Base-by-base conservation (phyloP, 1,140 invertebrate species). In the Bombus picipes region DNA sequence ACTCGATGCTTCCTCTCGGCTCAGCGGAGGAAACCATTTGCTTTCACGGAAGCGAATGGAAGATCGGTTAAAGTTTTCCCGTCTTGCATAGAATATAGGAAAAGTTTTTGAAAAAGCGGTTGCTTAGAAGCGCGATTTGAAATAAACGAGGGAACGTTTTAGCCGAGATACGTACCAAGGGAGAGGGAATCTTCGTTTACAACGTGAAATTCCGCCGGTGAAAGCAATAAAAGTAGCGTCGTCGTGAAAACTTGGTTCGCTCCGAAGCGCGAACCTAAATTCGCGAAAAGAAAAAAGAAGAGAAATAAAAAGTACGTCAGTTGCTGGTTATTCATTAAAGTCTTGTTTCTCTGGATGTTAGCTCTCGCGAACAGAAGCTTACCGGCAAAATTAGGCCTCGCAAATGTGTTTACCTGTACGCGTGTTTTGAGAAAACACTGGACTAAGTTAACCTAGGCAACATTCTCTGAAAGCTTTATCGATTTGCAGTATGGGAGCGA, bases 31-130 rank as follows among this genome's bases (percentile, higher is more conserved):
- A 4, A 18, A 32, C 13, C 66, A 34, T 34, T 37, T 34, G 15
- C 15, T 18, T 68, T 22, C 18, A 57, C 4, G 2, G 18, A 53
- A 47, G 12, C 12, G 13, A 3, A 1, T 15, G 28, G 53, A 75
- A 37, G 47, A 75, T 75, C 74, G 74, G 74, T 37, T 12, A 18
- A 59, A 59, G 53, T 76, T 59, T 28, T 9, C 1, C 34, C 2
- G n/a, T 9, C 6, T 32, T 34, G 32, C 32, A 9, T 10, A 25
- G 18, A 57, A 75, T 18, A 34, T 57, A 28, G 32, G n/a, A 37
- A 59, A 59, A 76, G 22, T 76, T 57, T 76, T 76, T 59, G 34
- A 39, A 59, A 76, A 76, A 28, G 22, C 32, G 47, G 32, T 59
- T 59, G 53, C 74, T 76, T 59, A 34, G 22, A 39, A 28, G 28